Conservation (phyloP, 2,113 vertebrate genomes). For the Alces alces region DNA sequence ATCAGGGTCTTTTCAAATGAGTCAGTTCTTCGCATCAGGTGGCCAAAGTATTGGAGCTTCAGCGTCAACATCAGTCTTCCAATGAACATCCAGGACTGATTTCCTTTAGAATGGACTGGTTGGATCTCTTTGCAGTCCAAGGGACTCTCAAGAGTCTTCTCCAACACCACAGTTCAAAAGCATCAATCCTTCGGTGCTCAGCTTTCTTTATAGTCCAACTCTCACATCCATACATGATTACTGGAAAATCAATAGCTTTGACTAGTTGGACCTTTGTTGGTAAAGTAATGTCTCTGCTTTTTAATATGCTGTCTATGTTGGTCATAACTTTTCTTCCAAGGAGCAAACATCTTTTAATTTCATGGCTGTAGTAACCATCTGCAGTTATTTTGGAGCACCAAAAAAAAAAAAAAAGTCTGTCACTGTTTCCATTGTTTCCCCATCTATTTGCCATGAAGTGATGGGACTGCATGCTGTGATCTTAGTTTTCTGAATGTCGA, state of each 20-base stretch:
- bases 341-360: not conserved
- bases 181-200: not conserved
- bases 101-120: not conserved
- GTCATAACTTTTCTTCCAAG: not conserved
- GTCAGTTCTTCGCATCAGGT: not conserved
- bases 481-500: not conserved
- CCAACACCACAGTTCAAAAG: not conserved
- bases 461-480: not conserved
- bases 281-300: not conserved
- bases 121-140: not conserved
- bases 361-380: not conserved
- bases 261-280: not conserved
- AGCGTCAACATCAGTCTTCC: not conserved
- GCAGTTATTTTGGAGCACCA: not conserved
- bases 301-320: not conserved
- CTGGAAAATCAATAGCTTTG: not conserved
- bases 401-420: not conserved
- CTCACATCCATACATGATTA: not conserved
- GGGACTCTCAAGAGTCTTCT: not conserved
- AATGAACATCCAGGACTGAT: not conserved
- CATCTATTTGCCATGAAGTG: not conserved
- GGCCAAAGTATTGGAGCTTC: not conserved
- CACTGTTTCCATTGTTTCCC: not conserved
- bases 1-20: not conserved
- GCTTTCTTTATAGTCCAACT: not conserved